Percentiles rank a stretch among this genome's conserved stretches.
Conservation (phyloP, 2,888 invertebrate species). For the Ischnura elegans region DNA sequence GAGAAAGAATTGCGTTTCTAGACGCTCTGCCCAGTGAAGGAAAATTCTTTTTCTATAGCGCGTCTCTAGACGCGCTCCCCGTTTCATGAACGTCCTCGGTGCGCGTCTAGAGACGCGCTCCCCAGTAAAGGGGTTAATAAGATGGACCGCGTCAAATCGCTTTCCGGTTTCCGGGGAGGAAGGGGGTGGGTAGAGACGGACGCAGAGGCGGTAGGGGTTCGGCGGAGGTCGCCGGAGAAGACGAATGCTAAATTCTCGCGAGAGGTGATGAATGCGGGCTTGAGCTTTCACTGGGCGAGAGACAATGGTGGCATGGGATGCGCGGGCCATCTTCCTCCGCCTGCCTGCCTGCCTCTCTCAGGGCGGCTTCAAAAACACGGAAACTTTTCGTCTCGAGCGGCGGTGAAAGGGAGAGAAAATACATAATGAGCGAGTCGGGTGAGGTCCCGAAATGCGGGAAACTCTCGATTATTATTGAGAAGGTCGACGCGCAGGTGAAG, state of each 20-base stretch:
- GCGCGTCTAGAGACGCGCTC: too few relatives aligned
- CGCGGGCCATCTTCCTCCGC: background rate
- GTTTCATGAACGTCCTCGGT: too few relatives aligned
- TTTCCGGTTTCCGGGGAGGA: constrained; percentile 40
- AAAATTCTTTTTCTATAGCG: too few relatives aligned
- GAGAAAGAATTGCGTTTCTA: too few relatives aligned
- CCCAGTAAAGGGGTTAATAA: too few relatives aligned
- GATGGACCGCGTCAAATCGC: background rate
- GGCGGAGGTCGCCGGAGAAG: background rate
- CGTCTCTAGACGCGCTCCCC: too few relatives aligned
- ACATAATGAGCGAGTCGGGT: background rate
- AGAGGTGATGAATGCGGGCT: constrained; percentile 52
- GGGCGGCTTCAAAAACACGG: constrained; percentile 12
- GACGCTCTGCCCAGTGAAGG: too few relatives aligned
- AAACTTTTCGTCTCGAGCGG: constrained; percentile 22
- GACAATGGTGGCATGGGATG: constrained; percentile 22
- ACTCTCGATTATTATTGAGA: constrained; percentile 27
- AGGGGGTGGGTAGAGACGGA: background rate
- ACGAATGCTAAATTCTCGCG: constrained; percentile 30
- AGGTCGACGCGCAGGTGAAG: constrained; percentile 21
- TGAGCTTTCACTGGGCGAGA: constrained; percentile 56
- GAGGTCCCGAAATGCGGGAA: constrained; percentile 8
- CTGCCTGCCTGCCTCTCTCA: background rate
- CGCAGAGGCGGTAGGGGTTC: background rate
- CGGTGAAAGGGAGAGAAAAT: constrained; percentile 47